Conservation (phyloP, 2,888 invertebrate species). For the Phlogophora meticulosa region DNA sequence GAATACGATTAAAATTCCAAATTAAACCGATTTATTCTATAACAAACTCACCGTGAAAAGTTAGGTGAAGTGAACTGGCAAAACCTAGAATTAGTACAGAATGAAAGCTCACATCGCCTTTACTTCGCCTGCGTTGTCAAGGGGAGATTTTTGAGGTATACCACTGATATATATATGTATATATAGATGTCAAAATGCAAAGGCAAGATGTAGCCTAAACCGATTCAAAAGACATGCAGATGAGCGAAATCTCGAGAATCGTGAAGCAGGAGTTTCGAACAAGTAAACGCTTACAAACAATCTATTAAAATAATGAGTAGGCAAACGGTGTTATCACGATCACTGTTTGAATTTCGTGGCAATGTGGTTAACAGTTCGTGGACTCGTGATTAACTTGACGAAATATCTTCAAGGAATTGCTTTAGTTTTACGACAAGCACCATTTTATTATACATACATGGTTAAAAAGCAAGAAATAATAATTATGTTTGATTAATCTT, state of each 20-base stretch:
- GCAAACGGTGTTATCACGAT: slow-evolving; percentile 21
- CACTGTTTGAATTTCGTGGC: slow-evolving; percentile 32
- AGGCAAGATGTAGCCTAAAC: not conserved
- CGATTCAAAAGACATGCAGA: not conserved
- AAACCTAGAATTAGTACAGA: too few species aligned
- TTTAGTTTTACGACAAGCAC: not conserved
- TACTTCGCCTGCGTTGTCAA: too few species aligned
- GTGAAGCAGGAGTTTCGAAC: not conserved
- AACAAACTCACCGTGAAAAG: too few species aligned
- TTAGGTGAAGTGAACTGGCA: too few species aligned
- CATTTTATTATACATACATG: not conserved
- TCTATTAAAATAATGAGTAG: slow-evolving; percentile 26
- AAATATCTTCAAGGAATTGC: slow-evolving; percentile 14
- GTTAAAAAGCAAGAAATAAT: too few species aligned
- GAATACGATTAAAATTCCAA: too few species aligned
- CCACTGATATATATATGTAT: too few species aligned
- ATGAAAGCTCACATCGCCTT: too few species aligned
- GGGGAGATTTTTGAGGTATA: too few species aligned
- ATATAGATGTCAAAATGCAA: too few species aligned
- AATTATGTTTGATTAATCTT: not conserved
- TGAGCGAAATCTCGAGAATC: not conserved
- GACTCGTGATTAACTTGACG: slow-evolving; percentile 6
- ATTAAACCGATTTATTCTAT: too few species aligned
- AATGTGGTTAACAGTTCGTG: slow-evolving; percentile 26
- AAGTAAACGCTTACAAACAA: slow-evolving; percentile 10